These are phyloP conservation scores for Aphidius gifuensis DNA, from an alignment of 1,140 invertebrate genomes.

Conservation along the genomic window DNA sequence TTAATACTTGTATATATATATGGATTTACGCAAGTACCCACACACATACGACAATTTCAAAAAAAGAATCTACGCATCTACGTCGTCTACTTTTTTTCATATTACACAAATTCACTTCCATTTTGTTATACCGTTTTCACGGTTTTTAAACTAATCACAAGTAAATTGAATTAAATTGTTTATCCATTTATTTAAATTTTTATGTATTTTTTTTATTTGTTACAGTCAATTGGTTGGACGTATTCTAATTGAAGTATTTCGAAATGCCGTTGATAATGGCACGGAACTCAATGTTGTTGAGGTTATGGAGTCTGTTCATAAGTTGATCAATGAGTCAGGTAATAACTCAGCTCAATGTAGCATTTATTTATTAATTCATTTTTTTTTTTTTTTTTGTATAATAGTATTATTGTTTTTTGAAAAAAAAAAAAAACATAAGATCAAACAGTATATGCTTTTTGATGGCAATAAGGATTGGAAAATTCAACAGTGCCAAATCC, in stretches of 20 bases:
- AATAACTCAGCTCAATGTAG: not conserved
- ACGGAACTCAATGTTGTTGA: constrained; percentile 37
- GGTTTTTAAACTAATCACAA: not conserved
- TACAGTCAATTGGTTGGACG: constrained; percentile 50
- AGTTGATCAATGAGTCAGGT: constrained; percentile 43
- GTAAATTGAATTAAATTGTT: not conserved
- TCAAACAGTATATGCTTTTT: no score
- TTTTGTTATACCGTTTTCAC: not conserved
- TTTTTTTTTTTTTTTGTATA: no score
- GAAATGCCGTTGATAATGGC: constrained; percentile 39
- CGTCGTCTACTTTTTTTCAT: no score
- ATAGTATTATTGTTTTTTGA: no score
- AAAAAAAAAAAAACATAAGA: no score
- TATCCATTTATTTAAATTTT: constrained; percentile 5
- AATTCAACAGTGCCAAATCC: no score
- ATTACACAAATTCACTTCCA: no score
- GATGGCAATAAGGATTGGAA: no score
- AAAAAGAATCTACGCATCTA: not conserved
- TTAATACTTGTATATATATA: no score
- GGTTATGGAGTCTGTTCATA: constrained; percentile 40
- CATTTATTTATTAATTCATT: not conserved
- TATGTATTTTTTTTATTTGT: constrained; percentile 30
- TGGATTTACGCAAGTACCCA: no score
- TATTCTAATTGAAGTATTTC: constrained; percentile 47
- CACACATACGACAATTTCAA: no score